Conservation (phyloP, 2,797 vertebrate genomes). For the Fundulus diaphanus region DNA sequence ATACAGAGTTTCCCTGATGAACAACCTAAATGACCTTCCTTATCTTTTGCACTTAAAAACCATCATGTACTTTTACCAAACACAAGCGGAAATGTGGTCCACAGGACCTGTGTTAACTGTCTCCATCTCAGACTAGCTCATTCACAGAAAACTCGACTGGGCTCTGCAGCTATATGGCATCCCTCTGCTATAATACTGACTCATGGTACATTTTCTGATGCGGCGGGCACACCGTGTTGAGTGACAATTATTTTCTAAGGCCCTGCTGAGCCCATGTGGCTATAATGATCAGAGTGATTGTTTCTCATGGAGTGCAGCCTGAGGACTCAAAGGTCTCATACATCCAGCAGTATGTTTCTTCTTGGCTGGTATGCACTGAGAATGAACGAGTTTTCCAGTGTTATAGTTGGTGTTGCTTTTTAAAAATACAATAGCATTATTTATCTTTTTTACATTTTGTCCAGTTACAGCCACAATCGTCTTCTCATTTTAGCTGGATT, state of each 20-base stretch:
- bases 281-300: conserved; percentile 10
- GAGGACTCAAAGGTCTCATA: conserved; percentile 1
- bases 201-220: background rate
- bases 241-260: conserved; percentile 5
- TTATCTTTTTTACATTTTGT: background rate
- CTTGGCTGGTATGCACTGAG: background rate
- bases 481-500: background rate
- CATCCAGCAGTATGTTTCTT: background rate
- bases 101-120: background rate
- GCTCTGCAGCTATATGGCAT: background rate
- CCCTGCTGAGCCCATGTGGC: background rate
- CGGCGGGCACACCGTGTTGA: conserved; percentile 1
- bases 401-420: background rate
- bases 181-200: background rate
- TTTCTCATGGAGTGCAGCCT: conserved; percentile 8
- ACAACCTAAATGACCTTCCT: background rate
- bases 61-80: background rate
- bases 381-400: background rate
- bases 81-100: too few species aligned
- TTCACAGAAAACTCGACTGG: background rate
- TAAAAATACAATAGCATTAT: background rate
- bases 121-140: background rate
- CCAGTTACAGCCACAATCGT: background rate
- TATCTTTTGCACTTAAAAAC: background rate
- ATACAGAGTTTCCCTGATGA: background rate